phyloP scores from a whole-genome alignment of 37 sponge, comb jelly and placozoan species.

The Beroe ovata region DNA sequence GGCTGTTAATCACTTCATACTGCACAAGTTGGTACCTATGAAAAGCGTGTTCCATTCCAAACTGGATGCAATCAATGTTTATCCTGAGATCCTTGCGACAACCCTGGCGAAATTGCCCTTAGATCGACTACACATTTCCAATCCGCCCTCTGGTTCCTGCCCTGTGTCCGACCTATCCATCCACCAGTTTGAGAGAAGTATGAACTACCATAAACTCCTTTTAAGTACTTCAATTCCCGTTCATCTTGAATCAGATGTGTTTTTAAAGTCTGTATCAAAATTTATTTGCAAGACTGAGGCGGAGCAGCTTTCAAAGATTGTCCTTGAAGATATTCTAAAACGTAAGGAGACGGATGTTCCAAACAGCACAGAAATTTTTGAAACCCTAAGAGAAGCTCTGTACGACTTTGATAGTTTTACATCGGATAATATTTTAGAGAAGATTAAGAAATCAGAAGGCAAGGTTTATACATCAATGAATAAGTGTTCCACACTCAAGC shows the following conservation, averaged over 20 bases:
- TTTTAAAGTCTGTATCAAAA: background rate
- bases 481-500: background rate
- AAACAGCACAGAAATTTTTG: constrained; percentile 9
- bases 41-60: background rate
- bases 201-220: constrained; percentile 20
- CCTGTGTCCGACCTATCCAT: constrained; percentile 46
- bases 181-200: background rate
- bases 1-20: background rate
- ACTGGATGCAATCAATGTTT: background rate
- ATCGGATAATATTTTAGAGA: constrained; percentile 11
- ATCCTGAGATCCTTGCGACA: background rate
- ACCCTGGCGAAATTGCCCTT: background rate
- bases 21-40: background rate
- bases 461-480: constrained; percentile 10
- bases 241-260: constrained; percentile 6
- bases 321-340: background rate
- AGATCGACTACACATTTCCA: constrained; percentile 2
- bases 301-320: background rate
- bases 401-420: constrained; percentile 34
- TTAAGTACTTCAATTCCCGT: background rate
- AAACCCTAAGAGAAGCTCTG: constrained; percentile 15
- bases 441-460: background rate
- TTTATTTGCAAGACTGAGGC: background rate
- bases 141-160: background rate
- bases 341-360: constrained; percentile 2